Evolutionary conservation across 2,113 vertebrate genomes (phyloP), one percentile per base, ranked within the genome.

Genomic region (Ophiodon elongatus): DNA sequence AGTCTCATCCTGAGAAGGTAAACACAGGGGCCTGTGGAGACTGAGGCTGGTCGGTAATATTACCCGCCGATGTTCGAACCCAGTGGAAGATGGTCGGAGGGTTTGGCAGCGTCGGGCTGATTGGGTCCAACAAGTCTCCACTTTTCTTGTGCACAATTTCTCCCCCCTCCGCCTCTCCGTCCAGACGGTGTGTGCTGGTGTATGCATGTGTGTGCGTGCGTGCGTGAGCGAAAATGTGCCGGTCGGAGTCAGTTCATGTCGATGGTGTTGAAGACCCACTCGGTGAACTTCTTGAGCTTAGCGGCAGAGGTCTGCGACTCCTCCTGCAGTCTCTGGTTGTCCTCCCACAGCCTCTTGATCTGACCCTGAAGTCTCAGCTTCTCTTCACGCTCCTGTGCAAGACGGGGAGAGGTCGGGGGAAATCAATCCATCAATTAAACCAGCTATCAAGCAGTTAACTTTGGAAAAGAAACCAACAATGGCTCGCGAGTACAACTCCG

Each of bases 211-310:
- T 71, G 65, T 29, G 29, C 1, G 31, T 54, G 56, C 23, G 27
- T 76, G 60, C 43, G 60, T 13, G 64, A 39, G 68, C 39, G 25
- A 1, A 76, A 69, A 35, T 4, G 52, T 35, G 70, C 27, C 2
- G 35, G 62, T 9, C 17, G 9, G 67, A 6, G 84, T 97, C 96
- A 99, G 95, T 97, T 99, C 97, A 99, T 98, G 94, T 99, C 98
- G 63, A 99, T 99, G 87, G 98, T 99, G 92, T 99, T 99, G 94
- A 99, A 99, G 93, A 99, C 98, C 98, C 98, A 99, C 79, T 99
- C 98, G 0, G 98, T 99, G 95, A 99, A 99, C 92, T 99, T 99
- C 95, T 99, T 99, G 85, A 99, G 96, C 89, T 99, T 99, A 89
- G 98, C 96, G 0, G 98, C 97, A 1, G 98, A 98, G 2, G 95